Percentiles rank a stretch among this genome's conserved stretches.
phyloP scores from a whole-genome alignment of 2,797 vertebrate species.

The Molothrus aeneus region DNA sequence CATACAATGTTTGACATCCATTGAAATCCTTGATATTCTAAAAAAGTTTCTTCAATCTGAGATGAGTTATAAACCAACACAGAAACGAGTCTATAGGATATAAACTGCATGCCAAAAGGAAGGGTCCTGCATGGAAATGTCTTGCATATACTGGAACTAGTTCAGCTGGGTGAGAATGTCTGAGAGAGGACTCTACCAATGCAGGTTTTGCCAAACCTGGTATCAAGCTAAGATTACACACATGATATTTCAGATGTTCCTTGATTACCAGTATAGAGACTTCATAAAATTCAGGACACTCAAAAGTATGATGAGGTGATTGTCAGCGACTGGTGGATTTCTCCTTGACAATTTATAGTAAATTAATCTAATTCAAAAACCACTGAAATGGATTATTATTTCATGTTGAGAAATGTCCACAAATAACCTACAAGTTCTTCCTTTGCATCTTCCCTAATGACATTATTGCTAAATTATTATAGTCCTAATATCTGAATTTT shows the following conservation, averaged over 20 bases:
- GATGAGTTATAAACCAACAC: neutral
- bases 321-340: neutral
- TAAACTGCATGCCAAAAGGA: neutral
- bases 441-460: neutral
- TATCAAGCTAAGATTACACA: neutral
- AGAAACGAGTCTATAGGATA: neutral
- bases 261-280: neutral
- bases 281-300: neutral
- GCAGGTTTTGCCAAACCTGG: neutral
- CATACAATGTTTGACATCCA: neutral
- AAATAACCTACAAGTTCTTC: neutral
- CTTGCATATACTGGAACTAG: neutral
- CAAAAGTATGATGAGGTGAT: neutral
- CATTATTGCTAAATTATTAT: neutral
- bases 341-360: neutral
- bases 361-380: neutral
- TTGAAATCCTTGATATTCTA: neutral
- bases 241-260: neutral
- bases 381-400: neutral
- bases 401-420: neutral
- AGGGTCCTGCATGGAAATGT: neutral
- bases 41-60: neutral
- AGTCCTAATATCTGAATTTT: neutral
- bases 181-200: neutral
- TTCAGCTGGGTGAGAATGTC: neutral